Base-by-base conservation (phyloP, 2,113 vertebrate species). In the Seriola dumerili region DNA sequence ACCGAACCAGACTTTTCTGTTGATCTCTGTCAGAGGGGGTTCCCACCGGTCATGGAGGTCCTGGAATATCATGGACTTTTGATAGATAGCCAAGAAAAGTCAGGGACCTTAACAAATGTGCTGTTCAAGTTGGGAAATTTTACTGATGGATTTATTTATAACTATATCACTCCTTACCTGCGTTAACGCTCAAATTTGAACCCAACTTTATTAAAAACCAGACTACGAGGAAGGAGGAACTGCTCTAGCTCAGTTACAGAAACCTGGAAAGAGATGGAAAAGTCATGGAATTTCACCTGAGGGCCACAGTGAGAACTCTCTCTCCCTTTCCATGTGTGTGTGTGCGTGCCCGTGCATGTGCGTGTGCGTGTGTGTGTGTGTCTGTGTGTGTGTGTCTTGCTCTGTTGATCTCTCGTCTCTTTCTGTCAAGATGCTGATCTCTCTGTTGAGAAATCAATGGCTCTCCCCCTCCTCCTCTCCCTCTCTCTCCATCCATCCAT, bases 381-480 rank as follows among this genome's bases (percentile, higher is more conserved):
- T n/a, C n/a, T n/a, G n/a, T n/a, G 59, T 32, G 32, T 76, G 78
- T 54, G 46, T 74, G 52, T 80, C 54, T 76, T 89, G 76, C 77
- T 85, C 78, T 46, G 73, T 78, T 84, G 76, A 82, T 81, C 83
- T 76, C 84, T 85, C 75, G n/a, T 79, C 88, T 91, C 84, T 85
- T 69, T 89, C 84, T 91, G 90, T 93, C 90, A 91, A 90, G 89
- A 87, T 91, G 90, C 88, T 92, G 92, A 92, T 93, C 84, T 93
- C 90, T 94, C 91, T 93, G 89, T 94, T 91, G 84, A 92, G 71
- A 92, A 91, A 91, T 94, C 92, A 88, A 91, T 88, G 85, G 42
- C 65, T 64, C 32, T 48, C 84, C 71, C 74, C 63, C 78, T 73
- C 72, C 63, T 42, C 63, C 74, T 74, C 78, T 70, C 66, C 42